phyloP scores from a whole-genome alignment of 2,797 vertebrate genomes.

The Cygnus olor region DNA sequence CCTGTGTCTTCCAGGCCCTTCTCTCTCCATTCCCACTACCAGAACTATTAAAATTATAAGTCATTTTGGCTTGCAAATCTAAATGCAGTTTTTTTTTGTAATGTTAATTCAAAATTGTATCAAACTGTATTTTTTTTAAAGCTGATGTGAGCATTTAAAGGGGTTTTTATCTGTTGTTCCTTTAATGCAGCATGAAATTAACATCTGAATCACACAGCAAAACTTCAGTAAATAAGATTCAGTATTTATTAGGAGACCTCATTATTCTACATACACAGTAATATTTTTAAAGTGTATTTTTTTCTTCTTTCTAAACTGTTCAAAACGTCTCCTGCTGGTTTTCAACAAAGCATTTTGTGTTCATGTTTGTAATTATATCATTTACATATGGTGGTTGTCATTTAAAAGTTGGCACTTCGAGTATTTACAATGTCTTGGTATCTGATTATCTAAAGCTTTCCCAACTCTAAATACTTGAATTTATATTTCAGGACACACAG shows the following conservation, averaged over 20 bases:
- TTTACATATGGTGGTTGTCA: slow-evolving; percentile 2
- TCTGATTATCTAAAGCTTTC: not conserved
- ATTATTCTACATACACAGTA: not conserved
- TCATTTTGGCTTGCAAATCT: slow-evolving; percentile 30
- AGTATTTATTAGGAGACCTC: not conserved
- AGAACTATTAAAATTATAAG: slow-evolving; percentile 26
- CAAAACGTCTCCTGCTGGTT: not conserved
- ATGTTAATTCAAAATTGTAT: slow-evolving; percentile 53
- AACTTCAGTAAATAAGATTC: slow-evolving; percentile 50
- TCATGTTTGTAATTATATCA: slow-evolving; percentile 15
- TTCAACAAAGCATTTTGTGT: slow-evolving; percentile 3
- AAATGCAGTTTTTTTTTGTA: slow-evolving; percentile 57
- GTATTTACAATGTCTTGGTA: not conserved
- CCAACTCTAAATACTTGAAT: not conserved
- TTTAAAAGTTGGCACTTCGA: not conserved
- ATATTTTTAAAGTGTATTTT: not conserved
- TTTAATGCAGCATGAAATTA: slow-evolving; percentile 40
- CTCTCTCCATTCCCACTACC: not conserved
- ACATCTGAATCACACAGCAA: slow-evolving; percentile 52
- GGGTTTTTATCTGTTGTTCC: slow-evolving; percentile 7
- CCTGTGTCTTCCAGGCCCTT: not conserved
- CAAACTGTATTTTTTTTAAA: not conserved
- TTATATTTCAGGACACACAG: not conserved
- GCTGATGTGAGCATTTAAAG: slow-evolving; percentile 24
- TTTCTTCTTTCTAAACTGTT: not conserved